Conservation (phyloP, 2,797 vertebrate species). For the Sebastes elongatus region DNA sequence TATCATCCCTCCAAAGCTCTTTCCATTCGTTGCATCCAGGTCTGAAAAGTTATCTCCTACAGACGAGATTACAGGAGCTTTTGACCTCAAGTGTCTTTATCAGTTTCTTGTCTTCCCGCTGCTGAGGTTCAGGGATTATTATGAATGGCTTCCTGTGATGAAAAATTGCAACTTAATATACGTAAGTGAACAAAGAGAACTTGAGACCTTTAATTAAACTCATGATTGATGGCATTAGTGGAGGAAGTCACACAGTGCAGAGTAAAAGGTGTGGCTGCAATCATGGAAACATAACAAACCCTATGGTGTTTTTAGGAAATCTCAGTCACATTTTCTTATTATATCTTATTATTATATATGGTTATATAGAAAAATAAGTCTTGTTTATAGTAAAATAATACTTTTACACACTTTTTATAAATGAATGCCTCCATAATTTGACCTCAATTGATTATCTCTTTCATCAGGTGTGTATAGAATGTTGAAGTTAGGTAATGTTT, state of each 20-base stretch:
- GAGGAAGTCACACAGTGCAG: background rate
- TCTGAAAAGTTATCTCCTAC: slow-evolving; percentile 44
- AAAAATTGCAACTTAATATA: background rate
- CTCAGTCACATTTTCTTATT: background rate
- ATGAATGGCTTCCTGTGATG: slow-evolving; percentile 9
- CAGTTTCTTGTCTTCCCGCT: background rate
- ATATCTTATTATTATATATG: background rate
- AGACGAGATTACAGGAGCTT: slow-evolving; percentile 40
- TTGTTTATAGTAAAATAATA: background rate
- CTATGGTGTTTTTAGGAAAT: background rate
- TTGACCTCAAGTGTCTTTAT: slow-evolving; percentile 21
- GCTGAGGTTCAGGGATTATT: background rate
- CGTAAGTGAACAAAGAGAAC: background rate
- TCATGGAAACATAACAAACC: background rate
- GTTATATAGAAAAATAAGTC: background rate
- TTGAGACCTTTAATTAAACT: background rate
- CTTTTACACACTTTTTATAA: background rate
- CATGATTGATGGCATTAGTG: background rate
- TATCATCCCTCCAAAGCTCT: slow-evolving; percentile 41
- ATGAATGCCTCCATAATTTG: background rate
- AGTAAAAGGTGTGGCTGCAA: slow-evolving; percentile 3
- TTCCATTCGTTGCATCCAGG: slow-evolving; percentile 37
- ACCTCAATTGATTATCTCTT: background rate
- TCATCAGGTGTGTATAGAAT: background rate
- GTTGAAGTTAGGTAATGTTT: background rate